phyloP scores from a whole-genome alignment of 2,888 invertebrate genomes.

The Escarpia spicata region DNA sequence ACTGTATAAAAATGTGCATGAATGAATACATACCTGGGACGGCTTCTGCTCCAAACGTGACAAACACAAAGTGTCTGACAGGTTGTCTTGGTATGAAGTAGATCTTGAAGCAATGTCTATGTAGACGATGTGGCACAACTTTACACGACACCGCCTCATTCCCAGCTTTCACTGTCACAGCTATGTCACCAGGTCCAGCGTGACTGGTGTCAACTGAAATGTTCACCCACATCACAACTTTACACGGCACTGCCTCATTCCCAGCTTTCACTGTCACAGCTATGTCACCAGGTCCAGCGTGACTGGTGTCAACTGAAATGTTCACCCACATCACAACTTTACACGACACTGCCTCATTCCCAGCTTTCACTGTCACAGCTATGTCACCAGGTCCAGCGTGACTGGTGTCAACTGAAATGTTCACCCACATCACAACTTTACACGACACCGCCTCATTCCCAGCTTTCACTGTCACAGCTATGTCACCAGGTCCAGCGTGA shows the following conservation, averaged over 20 bases:
- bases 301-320: slow-evolving; percentile 74
- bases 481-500: slow-evolving; percentile 67
- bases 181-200: slow-evolving; percentile 69
- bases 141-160: slow-evolving; percentile 94
- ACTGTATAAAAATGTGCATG: not conserved
- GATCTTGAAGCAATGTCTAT: slow-evolving; percentile 80
- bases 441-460: slow-evolving; percentile 94
- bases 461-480: slow-evolving; percentile 94
- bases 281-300: slow-evolving; percentile 67
- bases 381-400: slow-evolving; percentile 67
- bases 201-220: slow-evolving; percentile 74
- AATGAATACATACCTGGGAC: slow-evolving; percentile 72
- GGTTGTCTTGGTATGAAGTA: slow-evolving; percentile 97
- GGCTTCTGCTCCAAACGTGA: slow-evolving; percentile 92
- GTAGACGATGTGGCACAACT: slow-evolving; percentile 85
- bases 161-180: slow-evolving; percentile 96
- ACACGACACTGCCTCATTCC: slow-evolving; percentile 92
- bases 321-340: slow-evolving; percentile 76
- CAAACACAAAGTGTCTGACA: slow-evolving; percentile 88
- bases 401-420: slow-evolving; percentile 73
- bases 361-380: slow-evolving; percentile 96
- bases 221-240: slow-evolving; percentile 74
- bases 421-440: slow-evolving; percentile 77
- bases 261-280: slow-evolving; percentile 97
- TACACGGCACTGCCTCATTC: slow-evolving; percentile 93